phyloP scores from a whole-genome alignment of 2,888 invertebrate genomes.

The Penaeus monodon region DNA sequence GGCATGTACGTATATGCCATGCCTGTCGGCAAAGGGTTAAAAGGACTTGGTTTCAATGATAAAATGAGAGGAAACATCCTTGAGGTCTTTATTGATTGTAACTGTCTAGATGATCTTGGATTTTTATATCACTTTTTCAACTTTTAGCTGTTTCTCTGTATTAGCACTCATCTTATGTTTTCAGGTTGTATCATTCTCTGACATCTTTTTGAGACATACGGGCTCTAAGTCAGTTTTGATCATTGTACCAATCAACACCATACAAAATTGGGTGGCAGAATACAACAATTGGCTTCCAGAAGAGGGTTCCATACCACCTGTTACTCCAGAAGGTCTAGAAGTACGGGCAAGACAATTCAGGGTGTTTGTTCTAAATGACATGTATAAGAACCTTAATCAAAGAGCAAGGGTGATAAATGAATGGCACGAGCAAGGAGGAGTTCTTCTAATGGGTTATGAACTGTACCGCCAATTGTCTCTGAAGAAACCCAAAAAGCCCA shows the following conservation, averaged over 20 bases:
- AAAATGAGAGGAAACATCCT: too few relatives aligned
- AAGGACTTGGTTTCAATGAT: too few relatives aligned
- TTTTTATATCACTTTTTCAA: too few relatives aligned
- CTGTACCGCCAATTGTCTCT: conserved; percentile 90
- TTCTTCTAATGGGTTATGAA: conserved; percentile 96
- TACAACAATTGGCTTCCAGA: conserved; percentile 98
- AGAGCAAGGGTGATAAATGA: conserved; percentile 82
- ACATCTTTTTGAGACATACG: conserved; percentile 93
- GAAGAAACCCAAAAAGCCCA: conserved; percentile 78
- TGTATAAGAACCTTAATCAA: conserved; percentile 89
- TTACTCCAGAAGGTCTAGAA: conserved; percentile 74
- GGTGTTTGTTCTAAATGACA: conserved; percentile 86
- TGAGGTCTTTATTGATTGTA: too few relatives aligned
- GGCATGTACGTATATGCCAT: too few relatives aligned
- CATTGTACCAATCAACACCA: conserved; percentile 98
- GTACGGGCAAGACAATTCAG: conserved; percentile 85
- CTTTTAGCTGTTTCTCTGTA: too few relatives aligned
- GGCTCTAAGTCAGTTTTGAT: conserved; percentile 89
- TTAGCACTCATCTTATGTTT: conserved; percentile 34
- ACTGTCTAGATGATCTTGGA: too few relatives aligned
- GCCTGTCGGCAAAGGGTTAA: too few relatives aligned
- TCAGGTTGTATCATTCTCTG: conserved; percentile 91
- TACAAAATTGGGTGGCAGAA: conserved; percentile 98
- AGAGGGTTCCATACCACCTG: conserved; percentile 58
- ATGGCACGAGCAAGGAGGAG: conserved; percentile 91